Percentiles rank a stretch among this genome's conserved stretches.
Conservation (phyloP, 2,797 vertebrate genomes). For the Peromyscus attwateri region DNA sequence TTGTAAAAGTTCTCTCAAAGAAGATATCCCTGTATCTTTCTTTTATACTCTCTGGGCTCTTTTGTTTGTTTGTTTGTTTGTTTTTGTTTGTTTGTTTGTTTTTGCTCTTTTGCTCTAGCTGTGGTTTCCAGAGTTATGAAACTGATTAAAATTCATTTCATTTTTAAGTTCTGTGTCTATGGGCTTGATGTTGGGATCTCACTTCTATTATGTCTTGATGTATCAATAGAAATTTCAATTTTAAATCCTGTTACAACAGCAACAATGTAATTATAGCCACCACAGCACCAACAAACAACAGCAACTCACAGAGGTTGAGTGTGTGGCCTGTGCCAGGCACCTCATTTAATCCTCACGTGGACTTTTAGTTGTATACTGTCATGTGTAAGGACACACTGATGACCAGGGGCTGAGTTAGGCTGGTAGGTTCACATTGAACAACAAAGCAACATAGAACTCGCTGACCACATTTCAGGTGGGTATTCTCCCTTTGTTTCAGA, state of each 20-base stretch:
- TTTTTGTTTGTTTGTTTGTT: neutral
- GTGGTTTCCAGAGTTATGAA: constrained; percentile 45
- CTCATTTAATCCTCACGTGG: neutral
- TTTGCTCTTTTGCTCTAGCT: constrained; percentile 34
- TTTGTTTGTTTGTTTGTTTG: neutral
- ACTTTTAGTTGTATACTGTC: neutral
- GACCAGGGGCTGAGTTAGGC: neutral
- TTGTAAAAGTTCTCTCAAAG: neutral
- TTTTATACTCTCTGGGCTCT: neutral
- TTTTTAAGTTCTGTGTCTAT: constrained; percentile 36
- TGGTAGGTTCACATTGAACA: constrained; percentile 3
- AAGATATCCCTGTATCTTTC: neutral
- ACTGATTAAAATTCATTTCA: constrained; percentile 22
- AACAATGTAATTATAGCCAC: neutral
- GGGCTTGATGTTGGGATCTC: neutral
- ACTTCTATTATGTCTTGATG: neutral
- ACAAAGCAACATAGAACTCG: neutral
- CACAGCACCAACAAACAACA: neutral
- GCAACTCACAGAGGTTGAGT: neutral
- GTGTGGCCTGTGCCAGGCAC: neutral
- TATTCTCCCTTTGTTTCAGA: constrained; percentile 17
- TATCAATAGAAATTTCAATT: constrained; percentile 8
- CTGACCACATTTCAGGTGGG: neutral
- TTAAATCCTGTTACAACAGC: constrained; percentile 11
- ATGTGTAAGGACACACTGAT: neutral